These are phyloP conservation scores for Thera obeliscata DNA, from an alignment of 2,888 invertebrate species.

Conservation along the genomic window DNA sequence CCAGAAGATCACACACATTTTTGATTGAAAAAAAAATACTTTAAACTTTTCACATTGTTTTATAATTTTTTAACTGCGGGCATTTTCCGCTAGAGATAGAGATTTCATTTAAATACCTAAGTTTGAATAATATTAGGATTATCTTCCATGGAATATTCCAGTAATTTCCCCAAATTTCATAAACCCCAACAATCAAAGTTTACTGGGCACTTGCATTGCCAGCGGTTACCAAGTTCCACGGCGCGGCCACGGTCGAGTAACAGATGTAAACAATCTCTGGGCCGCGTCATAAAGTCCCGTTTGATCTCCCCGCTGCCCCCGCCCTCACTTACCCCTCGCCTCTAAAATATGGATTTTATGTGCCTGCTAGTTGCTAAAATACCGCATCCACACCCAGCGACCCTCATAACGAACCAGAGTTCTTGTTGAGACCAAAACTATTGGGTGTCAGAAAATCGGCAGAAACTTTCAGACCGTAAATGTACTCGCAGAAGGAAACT, in stretches of 20 bases:
- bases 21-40: too few species aligned
- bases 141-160: constrained; percentile 1
- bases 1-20: too few species aligned
- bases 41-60: too few species aligned
- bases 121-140: too few species aligned
- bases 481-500: constrained; percentile 9
- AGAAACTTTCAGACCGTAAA: constrained; percentile 24
- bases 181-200: constrained; percentile 53
- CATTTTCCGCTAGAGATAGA: too few species aligned
- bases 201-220: constrained; percentile 63
- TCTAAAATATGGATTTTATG: constrained; percentile 83
- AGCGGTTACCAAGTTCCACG: constrained; percentile 79
- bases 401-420: constrained; percentile 66
- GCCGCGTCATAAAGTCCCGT: constrained; percentile 80
- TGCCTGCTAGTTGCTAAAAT: constrained; percentile 76
- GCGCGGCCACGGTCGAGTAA: constrained; percentile 73
- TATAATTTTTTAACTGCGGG: too few species aligned
- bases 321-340: constrained; percentile 56
- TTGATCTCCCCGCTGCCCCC: constrained; percentile 74
- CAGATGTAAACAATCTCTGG: constrained; percentile 84
- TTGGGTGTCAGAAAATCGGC: constrained; percentile 30
- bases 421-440: constrained; percentile 25
- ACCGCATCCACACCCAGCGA: constrained; percentile 69
- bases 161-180: constrained; percentile 26
- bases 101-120: too few species aligned